Conservation (phyloP, 2,113 vertebrate species). For the Rhineura floridana region DNA sequence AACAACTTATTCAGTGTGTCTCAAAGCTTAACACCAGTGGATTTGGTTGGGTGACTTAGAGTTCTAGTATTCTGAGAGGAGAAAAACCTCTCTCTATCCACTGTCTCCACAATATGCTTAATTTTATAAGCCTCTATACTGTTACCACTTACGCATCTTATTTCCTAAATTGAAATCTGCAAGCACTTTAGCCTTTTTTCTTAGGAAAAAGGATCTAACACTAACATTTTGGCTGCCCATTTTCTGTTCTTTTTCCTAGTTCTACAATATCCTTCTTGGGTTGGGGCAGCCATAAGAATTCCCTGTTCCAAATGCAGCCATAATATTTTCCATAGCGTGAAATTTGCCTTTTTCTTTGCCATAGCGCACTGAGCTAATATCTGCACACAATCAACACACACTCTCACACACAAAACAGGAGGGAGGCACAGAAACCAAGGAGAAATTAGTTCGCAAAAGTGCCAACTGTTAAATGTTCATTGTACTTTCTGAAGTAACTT, state of each 20-base stretch:
- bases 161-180: background rate
- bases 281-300: background rate
- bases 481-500: no score
- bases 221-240: background rate
- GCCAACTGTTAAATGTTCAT: no score
- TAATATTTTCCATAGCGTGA: background rate
- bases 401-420: no score
- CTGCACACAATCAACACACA: no score
- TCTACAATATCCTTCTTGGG: background rate
- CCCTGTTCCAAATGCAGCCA: background rate
- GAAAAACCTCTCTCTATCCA: background rate
- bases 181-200: background rate
- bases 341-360: background rate
- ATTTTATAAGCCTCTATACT: background rate
- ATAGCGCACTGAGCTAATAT: background rate
- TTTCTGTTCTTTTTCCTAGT: background rate
- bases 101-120: background rate
- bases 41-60: background rate
- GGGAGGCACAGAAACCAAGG: no score
- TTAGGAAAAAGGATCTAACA: background rate
- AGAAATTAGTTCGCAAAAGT: no score
- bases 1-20: background rate
- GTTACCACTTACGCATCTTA: background rate
- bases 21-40: background rate
- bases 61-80: background rate